A percentile compares a stretch with the other conserved stretches of the same genome.
These are phyloP conservation scores for Iphiclides podalirius DNA, from an alignment of 2,888 invertebrate species.

Conservation along the genomic window DNA sequence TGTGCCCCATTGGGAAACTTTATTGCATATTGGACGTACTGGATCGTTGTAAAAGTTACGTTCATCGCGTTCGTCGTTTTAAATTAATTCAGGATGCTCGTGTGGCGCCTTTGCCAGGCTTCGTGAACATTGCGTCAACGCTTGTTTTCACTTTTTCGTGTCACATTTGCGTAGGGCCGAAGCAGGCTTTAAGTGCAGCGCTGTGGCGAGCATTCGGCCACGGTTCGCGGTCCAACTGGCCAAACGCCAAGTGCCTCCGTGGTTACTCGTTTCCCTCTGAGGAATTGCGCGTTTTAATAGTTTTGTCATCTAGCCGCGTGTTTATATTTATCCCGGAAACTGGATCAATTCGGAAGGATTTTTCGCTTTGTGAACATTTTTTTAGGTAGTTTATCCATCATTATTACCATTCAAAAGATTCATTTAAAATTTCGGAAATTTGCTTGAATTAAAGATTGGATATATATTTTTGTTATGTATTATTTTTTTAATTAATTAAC, in stretches of 20 bases:
- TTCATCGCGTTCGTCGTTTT: too few relatives aligned
- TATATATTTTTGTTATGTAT: too few relatives aligned
- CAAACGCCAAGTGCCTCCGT: conserved; percentile 46
- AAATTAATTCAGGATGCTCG: conserved; percentile 17
- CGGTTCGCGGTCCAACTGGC: conserved; percentile 63
- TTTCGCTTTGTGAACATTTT: conserved; percentile 3
- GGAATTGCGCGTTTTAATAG: conserved; percentile 61
- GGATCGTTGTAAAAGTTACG: too few relatives aligned
- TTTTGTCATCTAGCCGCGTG: conserved; percentile 56
- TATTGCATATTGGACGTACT: too few relatives aligned
- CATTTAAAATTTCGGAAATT: too few relatives aligned
- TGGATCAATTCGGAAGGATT: conserved; percentile 21
- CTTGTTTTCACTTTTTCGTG: conserved; percentile 51
- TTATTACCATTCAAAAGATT: too few relatives aligned
- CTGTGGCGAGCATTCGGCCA: conserved; percentile 38
- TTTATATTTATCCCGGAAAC: conserved; percentile 48
- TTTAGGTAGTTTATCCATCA: too few relatives aligned
- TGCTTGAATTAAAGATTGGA: too few relatives aligned
- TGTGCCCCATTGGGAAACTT: too few relatives aligned
- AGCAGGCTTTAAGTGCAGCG: conserved; percentile 28
- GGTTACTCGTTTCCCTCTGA: conserved; percentile 59
- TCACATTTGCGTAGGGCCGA: conserved; percentile 35
- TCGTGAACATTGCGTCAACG: conserved; percentile 29
- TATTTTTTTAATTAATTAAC: too few relatives aligned
- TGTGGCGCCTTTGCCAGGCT: conserved; percentile 24